These are phyloP conservation scores for Ciconia stormi DNA, from an alignment of 2,113 vertebrate genomes.

Conservation along the genomic window DNA sequence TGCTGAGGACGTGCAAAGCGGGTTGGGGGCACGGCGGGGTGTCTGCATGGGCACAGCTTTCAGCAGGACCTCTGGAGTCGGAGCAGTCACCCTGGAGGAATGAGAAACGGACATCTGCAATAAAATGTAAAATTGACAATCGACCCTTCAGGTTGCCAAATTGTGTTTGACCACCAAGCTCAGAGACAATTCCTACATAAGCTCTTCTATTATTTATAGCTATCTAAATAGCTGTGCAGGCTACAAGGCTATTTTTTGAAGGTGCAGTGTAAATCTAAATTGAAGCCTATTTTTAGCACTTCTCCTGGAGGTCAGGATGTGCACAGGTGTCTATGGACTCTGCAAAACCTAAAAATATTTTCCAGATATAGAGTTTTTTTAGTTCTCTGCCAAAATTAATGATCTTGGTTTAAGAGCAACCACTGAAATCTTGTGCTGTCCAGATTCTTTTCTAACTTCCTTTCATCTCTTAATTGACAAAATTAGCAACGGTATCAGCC, in stretches of 20 bases:
- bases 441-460: not conserved
- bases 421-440: not conserved
- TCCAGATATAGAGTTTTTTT: fast-evolving
- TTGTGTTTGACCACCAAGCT: not conserved
- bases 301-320: not conserved
- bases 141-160: not conserved
- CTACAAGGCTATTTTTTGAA: not conserved
- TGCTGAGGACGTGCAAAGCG: fast-evolving
- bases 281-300: not conserved
- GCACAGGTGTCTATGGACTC: not conserved
- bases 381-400: not conserved
- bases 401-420: not conserved
- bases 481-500: not conserved
- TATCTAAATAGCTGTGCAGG: not conserved
- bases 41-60: not conserved
- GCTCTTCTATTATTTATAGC: not conserved
- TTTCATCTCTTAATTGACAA: not conserved
- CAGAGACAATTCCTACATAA: not conserved
- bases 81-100: not conserved
- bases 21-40: fast-evolving
- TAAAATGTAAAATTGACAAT: not conserved
- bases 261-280: not conserved
- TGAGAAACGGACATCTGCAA: not conserved
- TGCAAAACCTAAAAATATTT: not conserved
- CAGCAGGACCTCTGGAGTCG: not conserved